phyloP scores from a whole-genome alignment of 2,113 vertebrate species.

The Acrocephalus kingi region DNA sequence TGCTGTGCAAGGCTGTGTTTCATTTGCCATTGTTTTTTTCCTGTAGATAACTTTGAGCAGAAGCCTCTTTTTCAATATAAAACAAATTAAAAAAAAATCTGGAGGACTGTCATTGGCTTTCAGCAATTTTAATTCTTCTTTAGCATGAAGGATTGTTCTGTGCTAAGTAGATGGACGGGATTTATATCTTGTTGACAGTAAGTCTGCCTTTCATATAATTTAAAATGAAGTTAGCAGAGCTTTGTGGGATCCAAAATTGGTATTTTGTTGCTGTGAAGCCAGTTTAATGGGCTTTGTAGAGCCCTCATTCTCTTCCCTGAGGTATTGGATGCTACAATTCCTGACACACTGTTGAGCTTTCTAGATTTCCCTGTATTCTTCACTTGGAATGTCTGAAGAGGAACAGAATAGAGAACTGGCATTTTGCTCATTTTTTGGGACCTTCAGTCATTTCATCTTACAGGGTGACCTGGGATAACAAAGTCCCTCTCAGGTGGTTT shows the following conservation, averaged over 20 bases:
- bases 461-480: background rate
- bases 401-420: background rate
- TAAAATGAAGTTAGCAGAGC: background rate
- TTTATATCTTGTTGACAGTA: background rate
- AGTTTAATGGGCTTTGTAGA: background rate
- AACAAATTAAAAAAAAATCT: background rate
- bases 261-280: background rate
- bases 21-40: background rate
- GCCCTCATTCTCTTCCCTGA: background rate
- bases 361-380: background rate
- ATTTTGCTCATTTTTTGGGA: background rate
- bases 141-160: background rate
- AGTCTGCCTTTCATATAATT: background rate
- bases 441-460: background rate
- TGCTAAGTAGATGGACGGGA: background rate
- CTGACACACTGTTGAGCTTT: background rate
- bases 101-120: background rate
- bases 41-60: background rate
- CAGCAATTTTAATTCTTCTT: background rate
- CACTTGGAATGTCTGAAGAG: background rate
- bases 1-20: background rate
- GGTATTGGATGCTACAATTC: background rate
- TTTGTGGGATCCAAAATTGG: background rate
- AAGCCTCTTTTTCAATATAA: background rate
- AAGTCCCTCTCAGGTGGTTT: rapidly evolving